Evolutionary conservation across 2,888 invertebrate species (phyloP).

Genomic region (Barypeithes pellucidus): DNA sequence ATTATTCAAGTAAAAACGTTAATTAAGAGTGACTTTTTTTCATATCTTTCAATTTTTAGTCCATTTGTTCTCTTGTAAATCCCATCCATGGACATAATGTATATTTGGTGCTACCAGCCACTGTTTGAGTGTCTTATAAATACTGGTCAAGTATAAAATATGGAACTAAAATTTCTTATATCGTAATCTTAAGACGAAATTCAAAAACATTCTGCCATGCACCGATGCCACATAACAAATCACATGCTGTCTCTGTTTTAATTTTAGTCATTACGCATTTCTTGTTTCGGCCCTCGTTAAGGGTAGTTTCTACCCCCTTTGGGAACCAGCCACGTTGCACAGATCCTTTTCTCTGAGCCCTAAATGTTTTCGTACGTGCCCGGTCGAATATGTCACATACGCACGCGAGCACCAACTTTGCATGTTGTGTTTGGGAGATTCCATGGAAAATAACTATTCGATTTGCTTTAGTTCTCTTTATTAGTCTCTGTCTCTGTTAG

Average conservation of each 20-base stretch:
- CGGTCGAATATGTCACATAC: slow-evolving; percentile 65
- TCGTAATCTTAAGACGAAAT: too few relatives aligned
- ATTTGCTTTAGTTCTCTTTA: not conserved
- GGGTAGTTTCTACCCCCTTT: slow-evolving; percentile 53
- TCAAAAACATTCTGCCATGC: slow-evolving; percentile 37
- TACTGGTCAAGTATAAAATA: too few relatives aligned
- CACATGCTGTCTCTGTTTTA: slow-evolving; percentile 54
- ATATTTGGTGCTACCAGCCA: too few relatives aligned
- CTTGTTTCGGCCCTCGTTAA: slow-evolving; percentile 57
- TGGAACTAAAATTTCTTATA: too few relatives aligned
- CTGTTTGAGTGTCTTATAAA: too few relatives aligned
- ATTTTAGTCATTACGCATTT: slow-evolving; percentile 59
- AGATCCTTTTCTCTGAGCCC: slow-evolving; percentile 47
- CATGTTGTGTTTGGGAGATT: slow-evolving; percentile 56
- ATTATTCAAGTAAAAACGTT: too few relatives aligned
- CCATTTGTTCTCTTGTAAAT: too few relatives aligned
- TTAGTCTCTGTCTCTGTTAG: too few relatives aligned
- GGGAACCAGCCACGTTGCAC: slow-evolving; percentile 51
- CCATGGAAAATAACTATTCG: not conserved
- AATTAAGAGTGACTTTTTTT: too few relatives aligned
- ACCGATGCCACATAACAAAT: slow-evolving; percentile 41
- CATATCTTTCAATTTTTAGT: too few relatives aligned
- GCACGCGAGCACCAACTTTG: slow-evolving; percentile 64
- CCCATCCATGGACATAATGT: too few relatives aligned
- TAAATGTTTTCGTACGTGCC: slow-evolving; percentile 62